phyloP scores from a whole-genome alignment of 2,888 invertebrate species.

The Drosophila peninsularis region DNA sequence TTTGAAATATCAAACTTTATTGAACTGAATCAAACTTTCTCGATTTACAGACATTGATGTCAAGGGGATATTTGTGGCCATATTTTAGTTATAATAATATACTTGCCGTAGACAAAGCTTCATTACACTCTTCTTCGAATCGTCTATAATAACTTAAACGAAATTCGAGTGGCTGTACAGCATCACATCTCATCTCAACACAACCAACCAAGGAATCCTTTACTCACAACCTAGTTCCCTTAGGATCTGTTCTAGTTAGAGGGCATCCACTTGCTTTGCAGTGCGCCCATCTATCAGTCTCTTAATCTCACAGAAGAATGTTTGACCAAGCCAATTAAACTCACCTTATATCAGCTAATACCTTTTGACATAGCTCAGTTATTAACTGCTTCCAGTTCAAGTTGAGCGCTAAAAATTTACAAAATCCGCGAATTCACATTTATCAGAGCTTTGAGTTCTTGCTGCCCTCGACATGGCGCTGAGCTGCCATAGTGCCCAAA shows the following conservation, averaged over 20 bases:
- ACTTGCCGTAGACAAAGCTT: too few species aligned
- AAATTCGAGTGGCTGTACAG: too few species aligned
- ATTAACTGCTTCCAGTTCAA: conserved; percentile 22
- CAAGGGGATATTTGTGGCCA: too few species aligned
- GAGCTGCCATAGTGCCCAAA: conserved; percentile 34
- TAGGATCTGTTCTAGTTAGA: not conserved
- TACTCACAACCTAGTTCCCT: not conserved
- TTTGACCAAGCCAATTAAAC: not conserved
- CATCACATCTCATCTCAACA: too few species aligned
- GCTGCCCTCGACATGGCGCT: conserved; percentile 48
- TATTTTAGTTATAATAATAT: too few species aligned
- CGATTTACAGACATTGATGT: too few species aligned
- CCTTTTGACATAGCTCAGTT: not conserved
- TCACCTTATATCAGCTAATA: not conserved
- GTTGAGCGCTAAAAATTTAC: conserved; percentile 15
- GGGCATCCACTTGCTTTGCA: not conserved
- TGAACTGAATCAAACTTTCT: too few species aligned
- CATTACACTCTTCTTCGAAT: too few species aligned
- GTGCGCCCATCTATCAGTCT: not conserved
- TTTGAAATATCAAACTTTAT: too few species aligned
- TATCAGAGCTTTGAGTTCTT: conserved; percentile 42
- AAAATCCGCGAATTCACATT: conserved; percentile 31
- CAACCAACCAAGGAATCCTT: too few species aligned
- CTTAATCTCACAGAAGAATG: not conserved
- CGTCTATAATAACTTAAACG: too few species aligned